Evolutionary conservation across 2,888 invertebrate genomes (phyloP).

Genomic region (Stegophylla sp.): DNA sequence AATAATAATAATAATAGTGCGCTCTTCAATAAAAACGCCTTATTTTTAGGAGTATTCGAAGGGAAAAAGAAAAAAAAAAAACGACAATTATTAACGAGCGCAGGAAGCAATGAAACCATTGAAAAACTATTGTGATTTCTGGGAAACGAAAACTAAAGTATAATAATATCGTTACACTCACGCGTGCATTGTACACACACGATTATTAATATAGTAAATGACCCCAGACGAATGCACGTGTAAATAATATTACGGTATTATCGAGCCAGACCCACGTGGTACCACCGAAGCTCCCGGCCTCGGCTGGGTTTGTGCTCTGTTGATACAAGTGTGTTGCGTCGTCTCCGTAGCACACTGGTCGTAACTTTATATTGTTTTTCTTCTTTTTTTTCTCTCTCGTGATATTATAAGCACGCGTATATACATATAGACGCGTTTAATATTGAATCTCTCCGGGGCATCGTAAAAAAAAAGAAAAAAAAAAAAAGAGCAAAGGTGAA

Average conservation of each 20-base stretch:
- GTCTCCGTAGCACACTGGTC: neutral
- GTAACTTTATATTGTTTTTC: constrained; percentile 9
- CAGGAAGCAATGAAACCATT: neutral
- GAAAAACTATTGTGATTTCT: neutral
- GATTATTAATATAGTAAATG: neutral
- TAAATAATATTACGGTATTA: constrained; percentile 1
- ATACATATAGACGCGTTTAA: neutral
- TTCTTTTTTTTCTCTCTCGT: neutral
- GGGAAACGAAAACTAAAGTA: neutral
- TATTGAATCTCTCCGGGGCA: constrained; percentile 31
- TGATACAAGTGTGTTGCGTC: constrained; percentile 47
- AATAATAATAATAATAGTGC: neutral
- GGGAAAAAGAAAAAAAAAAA: neutral
- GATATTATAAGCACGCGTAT: neutral
- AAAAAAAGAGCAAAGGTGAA: constrained; percentile 18
- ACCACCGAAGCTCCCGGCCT: neutral
- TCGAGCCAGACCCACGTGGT: constrained; percentile 10
- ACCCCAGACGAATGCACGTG: neutral
- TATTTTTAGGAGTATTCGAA: neutral
- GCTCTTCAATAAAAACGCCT: neutral
- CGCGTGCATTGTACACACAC: neutral
- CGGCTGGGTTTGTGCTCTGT: too few species aligned
- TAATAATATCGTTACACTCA: neutral
- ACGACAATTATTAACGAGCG: neutral
- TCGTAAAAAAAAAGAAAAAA: constrained; percentile 24